Conservation (phyloP, 2,113 vertebrate genomes). For the Burhinus oedicnemus region DNA sequence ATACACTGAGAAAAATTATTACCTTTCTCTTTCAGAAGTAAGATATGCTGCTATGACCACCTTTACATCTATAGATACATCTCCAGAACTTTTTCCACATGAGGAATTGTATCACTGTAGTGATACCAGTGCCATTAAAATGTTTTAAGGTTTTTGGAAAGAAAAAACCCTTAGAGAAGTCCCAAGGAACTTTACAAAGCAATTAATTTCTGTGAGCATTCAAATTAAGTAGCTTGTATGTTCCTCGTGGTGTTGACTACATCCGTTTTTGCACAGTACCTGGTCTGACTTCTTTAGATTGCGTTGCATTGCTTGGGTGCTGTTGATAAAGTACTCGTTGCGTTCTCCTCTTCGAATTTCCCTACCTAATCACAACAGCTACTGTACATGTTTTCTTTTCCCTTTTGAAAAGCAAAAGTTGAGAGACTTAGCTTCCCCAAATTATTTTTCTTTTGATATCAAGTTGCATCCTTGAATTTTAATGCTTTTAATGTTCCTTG, state of each 20-base stretch:
- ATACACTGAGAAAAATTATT: neutral
- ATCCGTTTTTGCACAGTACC: neutral
- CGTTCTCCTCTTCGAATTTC: neutral
- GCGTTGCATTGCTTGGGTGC: neutral
- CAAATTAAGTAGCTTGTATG: neutral
- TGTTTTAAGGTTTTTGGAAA: neutral
- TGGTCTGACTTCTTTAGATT: neutral
- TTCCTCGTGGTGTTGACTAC: neutral
- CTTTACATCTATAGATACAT: neutral
- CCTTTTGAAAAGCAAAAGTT: neutral
- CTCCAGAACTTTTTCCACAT: neutral
- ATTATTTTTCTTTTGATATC: neutral
- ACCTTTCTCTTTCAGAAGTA: neutral
- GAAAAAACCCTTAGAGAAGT: neutral
- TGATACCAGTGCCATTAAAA: neutral
- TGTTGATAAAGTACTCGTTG: neutral
- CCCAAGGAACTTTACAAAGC: neutral
- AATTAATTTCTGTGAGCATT: neutral
- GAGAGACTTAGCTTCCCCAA: neutral
- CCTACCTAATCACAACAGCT: neutral
- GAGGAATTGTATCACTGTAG: neutral
- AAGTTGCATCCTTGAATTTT: neutral
- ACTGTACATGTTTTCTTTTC: neutral
- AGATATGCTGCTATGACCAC: neutral
- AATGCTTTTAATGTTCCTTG: neutral